Base-by-base conservation (phyloP, 2,797 vertebrate genomes). In the Lagorchestes hirsutus region DNA sequence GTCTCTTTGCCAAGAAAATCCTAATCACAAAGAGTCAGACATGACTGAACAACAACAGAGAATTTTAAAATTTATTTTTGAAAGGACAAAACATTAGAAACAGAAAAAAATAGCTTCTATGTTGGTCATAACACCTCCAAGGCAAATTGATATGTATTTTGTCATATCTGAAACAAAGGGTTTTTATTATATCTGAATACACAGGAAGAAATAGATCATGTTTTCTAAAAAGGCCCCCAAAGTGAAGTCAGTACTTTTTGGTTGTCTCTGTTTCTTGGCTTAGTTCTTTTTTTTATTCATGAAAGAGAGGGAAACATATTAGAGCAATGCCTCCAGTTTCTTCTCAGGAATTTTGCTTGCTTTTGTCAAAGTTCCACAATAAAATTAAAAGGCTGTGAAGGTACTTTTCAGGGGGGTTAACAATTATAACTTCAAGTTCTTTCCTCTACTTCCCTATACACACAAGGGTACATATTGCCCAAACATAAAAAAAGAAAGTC, bases 1-100 rank as follows among this genome's bases (percentile, higher is more conserved):
- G 14, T 67, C n/a, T n/a, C 58, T 59, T 14, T 67, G 34, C 62
- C 62, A 67, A 67, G 62, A 67, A 67, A 67, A n/a, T 5, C 34
- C 62, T 34, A 67, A n/a, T 67, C 34, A 67, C 14, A 2, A 67
- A 67, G 31, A 67, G 34, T 67, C 5, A 67, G 62, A 67, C 13
- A 67, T n/a, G 14, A 67, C 16, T 67, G 34, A n/a, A n/a, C 34
- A 12, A 90, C 2, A 58, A 5, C 1, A 59, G 55, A 74, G 55
- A 91, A 94, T 92, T 92, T 93, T 87, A 50, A 54, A 55, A 92
- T 93, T 92, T 13, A 92, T n/a, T 94, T 95, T 54, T 91, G 55
- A 95, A 94, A 92, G 52, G 50, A 90, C 52, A 87, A 12, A 90
- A 12, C 46, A 92, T 46, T 95, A 91, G 90, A 54, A 96, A 54